These are phyloP conservation scores for Amphiprion percula DNA, from an alignment of 2,113 vertebrate species.

Conservation along the genomic window DNA sequence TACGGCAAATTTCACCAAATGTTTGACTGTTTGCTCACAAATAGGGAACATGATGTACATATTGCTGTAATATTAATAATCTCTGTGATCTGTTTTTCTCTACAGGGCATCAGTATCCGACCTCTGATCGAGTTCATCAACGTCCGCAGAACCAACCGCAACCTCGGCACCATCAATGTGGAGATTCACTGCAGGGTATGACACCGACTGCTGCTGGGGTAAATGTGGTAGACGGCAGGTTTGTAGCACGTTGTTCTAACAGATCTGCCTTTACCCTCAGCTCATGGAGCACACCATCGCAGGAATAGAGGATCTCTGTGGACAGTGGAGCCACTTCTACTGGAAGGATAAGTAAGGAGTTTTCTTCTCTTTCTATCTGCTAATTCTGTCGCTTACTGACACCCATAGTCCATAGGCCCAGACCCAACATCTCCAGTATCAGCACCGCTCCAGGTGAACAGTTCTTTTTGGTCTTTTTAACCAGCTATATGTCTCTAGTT, in stretches of 20 bases:
- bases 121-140: conserved; percentile 94
- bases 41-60: too few relatives aligned
- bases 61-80: background rate
- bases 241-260: background rate
- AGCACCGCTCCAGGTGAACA: too few relatives aligned
- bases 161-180: conserved; percentile 91
- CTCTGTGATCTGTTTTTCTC: conserved; percentile 1
- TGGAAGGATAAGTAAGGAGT: conserved; percentile 96
- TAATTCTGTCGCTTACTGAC: background rate
- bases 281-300: conserved; percentile 95
- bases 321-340: conserved; percentile 97
- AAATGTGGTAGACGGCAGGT: background rate
- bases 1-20: too few relatives aligned
- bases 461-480: too few relatives aligned
- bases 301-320: conserved; percentile 96
- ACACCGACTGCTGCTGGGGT: background rate
- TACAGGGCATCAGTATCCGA: conserved; percentile 95
- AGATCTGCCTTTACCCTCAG: conserved; percentile 73
- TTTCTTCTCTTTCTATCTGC: background rate
- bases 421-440: too few relatives aligned
- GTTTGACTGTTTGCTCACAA: too few relatives aligned
- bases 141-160: conserved; percentile 93
- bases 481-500: too few relatives aligned
- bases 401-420: background rate
- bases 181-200: conserved; percentile 95